Base-by-base conservation (phyloP, 2,797 vertebrate species). In the Notoglanidium macrostoma region DNA sequence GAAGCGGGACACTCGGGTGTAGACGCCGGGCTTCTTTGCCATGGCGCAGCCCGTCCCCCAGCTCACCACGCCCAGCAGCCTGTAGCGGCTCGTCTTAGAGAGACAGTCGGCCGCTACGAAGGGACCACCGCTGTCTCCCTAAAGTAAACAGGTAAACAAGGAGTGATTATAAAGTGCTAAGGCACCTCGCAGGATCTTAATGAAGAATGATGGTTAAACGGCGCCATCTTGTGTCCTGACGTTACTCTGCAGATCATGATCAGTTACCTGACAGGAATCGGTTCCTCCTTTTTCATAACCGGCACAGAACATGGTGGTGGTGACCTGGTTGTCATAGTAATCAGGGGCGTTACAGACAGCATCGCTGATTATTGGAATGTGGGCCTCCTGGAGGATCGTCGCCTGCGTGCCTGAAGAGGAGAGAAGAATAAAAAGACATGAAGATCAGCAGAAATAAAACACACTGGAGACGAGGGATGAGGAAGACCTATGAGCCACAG, bases 121-220 rank as follows among this genome's bases (percentile, higher is more conserved):
- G 10, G 97, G 97, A 4, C 97, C 97, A 0, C 97, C 97, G 0
- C 97, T 98, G 95, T 98, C 97, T 1, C 97, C 97, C 97, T 98
- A 90, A 82, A 73, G 26, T 81, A 91, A 6, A 83, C 23, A 19
- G 1, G 40, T 51, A 88, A 1, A 87, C 9, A 51, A 21, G 7
- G 49, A 9, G 14, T 0, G 4, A 59, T 46, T n/a, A 21, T 5
- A 73, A 73, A 84, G 21, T 21, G 11, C 23, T 0, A 14, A 0
- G 11, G 4, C 5, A 0, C 57, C 51, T 21, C 76, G 5, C 51
- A 5, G 19, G 0, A 55, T 6, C 23, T 40, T 5, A 9, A 59
- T 72, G 35, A 14, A 0, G 6, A 7, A 76, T 51, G n/a, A 40
- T 15, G 74, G 59, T 1, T 40, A 2, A 88, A 70, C 67, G 21